Conservation (phyloP, 1,140 invertebrate genomes). For the Vanessa tameamea region DNA sequence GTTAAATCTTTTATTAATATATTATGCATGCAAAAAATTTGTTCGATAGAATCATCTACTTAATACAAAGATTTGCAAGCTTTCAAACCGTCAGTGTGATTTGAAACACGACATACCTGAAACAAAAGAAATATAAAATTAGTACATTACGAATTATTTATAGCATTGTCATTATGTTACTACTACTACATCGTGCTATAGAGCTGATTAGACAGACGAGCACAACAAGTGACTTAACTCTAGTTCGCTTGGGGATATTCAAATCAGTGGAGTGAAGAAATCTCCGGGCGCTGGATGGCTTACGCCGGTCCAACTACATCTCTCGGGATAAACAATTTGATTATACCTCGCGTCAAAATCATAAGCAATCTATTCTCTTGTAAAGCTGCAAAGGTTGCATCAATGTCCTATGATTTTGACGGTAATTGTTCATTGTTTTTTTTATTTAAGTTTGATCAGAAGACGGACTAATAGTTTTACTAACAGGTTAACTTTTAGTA, state of each 20-base stretch:
- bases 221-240: conserved; percentile 8
- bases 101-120: background rate
- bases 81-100: background rate
- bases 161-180: background rate
- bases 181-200: background rate
- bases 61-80: background rate
- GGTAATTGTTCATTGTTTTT: too few species aligned
- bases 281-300: conserved; percentile 21
- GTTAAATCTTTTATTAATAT: conserved; percentile 1
- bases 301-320: conserved; percentile 14
- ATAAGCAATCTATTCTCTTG: background rate
- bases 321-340: conserved; percentile 23
- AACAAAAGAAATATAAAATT: background rate
- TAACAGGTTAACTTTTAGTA: too few species aligned
- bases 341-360: conserved; percentile 12
- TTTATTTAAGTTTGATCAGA: too few species aligned
- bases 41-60: background rate
- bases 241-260: conserved; percentile 19
- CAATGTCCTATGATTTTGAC: background rate
- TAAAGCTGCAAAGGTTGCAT: background rate
- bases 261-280: conserved; percentile 27
- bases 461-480: too few species aligned
- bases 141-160: background rate
- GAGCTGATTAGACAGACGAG: background rate
- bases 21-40: background rate